Percentiles rank a stretch among this genome's conserved stretches.
These are phyloP conservation scores for Himalopsyche tibetana DNA, from an alignment of 2,888 invertebrate species.

Conservation along the genomic window DNA sequence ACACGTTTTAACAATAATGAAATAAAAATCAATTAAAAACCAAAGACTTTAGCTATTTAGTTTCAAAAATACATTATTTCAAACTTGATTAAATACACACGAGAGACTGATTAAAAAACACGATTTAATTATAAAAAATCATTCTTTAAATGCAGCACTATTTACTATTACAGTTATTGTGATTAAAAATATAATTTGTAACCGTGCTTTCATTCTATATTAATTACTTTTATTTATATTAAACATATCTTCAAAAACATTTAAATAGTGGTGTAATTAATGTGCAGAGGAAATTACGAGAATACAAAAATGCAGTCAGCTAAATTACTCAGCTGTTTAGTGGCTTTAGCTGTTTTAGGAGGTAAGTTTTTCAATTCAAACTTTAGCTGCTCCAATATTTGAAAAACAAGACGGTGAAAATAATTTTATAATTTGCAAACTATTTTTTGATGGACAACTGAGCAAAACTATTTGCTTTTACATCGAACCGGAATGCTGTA, in stretches of 20 bases:
- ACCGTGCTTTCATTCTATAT: neutral
- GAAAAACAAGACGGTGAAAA: too few species aligned
- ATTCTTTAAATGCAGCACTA: neutral
- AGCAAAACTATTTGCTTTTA: too few species aligned
- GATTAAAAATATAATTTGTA: neutral
- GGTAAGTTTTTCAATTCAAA: conserved; percentile 9
- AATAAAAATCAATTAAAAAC: too few species aligned
- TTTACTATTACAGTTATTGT: neutral
- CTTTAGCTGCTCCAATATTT: neutral
- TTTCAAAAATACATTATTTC: neutral
- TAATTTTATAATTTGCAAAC: too few species aligned
- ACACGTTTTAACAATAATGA: neutral
- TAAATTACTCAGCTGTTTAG: neutral
- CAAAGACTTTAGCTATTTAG: neutral
- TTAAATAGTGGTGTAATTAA: neutral
- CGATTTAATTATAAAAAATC: neutral
- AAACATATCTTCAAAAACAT: too few species aligned
- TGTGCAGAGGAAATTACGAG: conserved; percentile 11
- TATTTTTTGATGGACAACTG: too few species aligned
- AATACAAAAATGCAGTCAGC: conserved; percentile 23
- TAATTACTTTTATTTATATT: neutral
- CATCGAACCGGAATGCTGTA: too few species aligned
- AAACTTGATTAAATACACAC: neutral
- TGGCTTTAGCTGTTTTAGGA: neutral
- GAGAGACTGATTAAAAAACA: neutral